phyloP scores from a whole-genome alignment of 2,113 vertebrate genomes.

The Addax nasomaculatus region DNA sequence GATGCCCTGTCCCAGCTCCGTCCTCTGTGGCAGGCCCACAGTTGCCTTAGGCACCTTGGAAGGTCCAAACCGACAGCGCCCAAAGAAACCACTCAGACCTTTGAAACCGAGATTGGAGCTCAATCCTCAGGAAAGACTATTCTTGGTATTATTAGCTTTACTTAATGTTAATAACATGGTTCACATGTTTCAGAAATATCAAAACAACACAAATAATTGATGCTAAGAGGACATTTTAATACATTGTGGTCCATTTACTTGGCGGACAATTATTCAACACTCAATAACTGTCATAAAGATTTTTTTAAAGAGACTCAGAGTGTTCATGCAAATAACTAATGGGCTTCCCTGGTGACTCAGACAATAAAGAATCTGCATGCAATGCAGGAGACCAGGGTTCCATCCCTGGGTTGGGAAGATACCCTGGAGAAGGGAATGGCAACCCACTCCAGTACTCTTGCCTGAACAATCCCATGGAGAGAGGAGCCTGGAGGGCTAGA shows the following conservation, averaged over 20 bases:
- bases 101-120: not conserved
- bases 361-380: not conserved
- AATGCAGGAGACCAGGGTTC: not conserved
- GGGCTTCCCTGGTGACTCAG: not conserved
- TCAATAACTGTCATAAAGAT: not conserved
- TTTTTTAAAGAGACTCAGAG: not conserved
- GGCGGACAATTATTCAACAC: not conserved
- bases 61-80: not conserved
- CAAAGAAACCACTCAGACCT: not conserved
- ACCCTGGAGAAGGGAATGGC: not conserved
- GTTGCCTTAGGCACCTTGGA: accelerated
- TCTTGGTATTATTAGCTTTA: accelerated
- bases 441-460: not conserved
- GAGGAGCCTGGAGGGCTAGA: not conserved
- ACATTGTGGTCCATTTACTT: not conserved
- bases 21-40: not conserved
- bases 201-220: not conserved
- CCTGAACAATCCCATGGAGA: not conserved
- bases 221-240: not conserved
- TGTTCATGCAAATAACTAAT: not conserved
- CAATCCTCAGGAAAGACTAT: not conserved
- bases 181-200: not conserved
- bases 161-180: not conserved
- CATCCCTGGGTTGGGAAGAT: not conserved
- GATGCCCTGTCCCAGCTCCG: accelerated